A percentile compares a stretch with the other conserved stretches of the same genome.
phyloP scores from a whole-genome alignment of 2,113 vertebrate species.

The Oreochromis tanganicae region DNA sequence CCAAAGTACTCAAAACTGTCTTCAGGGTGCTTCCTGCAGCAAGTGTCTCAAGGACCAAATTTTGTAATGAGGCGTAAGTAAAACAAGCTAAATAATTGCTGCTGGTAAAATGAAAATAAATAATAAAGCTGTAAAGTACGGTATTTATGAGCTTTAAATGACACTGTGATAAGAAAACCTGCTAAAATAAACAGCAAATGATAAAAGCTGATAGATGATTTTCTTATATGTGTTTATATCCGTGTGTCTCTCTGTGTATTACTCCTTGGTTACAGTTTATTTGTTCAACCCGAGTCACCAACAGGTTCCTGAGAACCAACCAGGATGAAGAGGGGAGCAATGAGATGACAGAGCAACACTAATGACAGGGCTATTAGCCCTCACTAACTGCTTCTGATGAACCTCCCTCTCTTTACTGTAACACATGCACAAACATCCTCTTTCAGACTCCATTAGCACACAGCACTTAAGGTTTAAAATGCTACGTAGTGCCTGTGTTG shows the following conservation, averaged over 20 bases:
- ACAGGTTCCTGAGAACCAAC: constrained; percentile 35
- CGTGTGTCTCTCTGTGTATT: background rate
- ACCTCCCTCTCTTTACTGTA: constrained; percentile 21
- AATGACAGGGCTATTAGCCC: constrained; percentile 60
- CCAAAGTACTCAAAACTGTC: background rate
- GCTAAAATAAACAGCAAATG: background rate
- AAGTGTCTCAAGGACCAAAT: background rate
- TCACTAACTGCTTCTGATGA: constrained; percentile 33
- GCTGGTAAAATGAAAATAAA: background rate
- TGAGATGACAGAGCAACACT: constrained; percentile 50
- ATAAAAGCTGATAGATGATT: background rate
- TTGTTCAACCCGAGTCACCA: background rate
- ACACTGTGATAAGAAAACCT: background rate
- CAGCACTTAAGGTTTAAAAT: constrained; percentile 36
- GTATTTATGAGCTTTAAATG: background rate
- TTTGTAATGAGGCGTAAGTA: background rate
- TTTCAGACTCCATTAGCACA: background rate
- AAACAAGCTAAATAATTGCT: background rate
- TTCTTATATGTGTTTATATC: background rate
- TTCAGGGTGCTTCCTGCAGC: background rate
- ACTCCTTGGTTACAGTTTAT: background rate
- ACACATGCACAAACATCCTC: constrained; percentile 29
- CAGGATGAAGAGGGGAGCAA: constrained; percentile 10
- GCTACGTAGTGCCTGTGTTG: constrained; percentile 24
- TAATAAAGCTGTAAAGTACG: background rate